Base-by-base conservation (phyloP, 2,888 invertebrate species). In the Himalopsyche kuldschensis region DNA sequence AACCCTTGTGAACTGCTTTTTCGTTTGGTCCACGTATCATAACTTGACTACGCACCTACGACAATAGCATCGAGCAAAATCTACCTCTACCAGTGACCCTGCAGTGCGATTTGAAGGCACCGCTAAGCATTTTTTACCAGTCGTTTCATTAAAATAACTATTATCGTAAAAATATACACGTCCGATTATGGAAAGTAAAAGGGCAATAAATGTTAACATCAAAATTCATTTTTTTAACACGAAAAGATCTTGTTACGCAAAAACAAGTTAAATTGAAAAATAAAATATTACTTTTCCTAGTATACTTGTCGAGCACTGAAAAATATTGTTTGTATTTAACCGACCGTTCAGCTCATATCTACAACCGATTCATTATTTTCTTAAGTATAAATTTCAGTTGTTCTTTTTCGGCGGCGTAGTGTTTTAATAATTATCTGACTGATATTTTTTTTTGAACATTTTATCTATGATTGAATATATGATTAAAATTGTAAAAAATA, bases 111-210 rank as follows among this genome's bases (percentile, higher is more conserved):
- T 79, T 75, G 79, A 77, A 75, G 83, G 79, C 85, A 85, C 83
- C 81, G 81, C 86, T 85, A 85, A 80, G 75, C 82, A 81, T 80
- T 81, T 30, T 32, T 84, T 85, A 86, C 85, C 85, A 86, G 85
- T 86, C 85, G 83, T 82, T 85, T 85, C 82, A 30, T 80, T 85
- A 81, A 81, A 69, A 75, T 84, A 80, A 83, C 79, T 83, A 78
- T 78, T 55, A 55, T 81, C 46, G 32, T 79, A 55, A 48, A 48
- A 30, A 79, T 77, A 69, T 82, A 76, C 81, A 69, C n/a, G 69
- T 69, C 69, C 20, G 75, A 8, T 31, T 24, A 55, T 31, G 15
- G 75, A 55, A 79, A 30, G 15, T 31, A 32, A 30, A 63, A n/a
- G 27, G 48, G 35, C 80, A 69, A 76, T 30, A 30, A 55, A 5